Evolutionary conservation across 2,888 invertebrate species (phyloP).

Genomic region (Drosophila cracens): DNA sequence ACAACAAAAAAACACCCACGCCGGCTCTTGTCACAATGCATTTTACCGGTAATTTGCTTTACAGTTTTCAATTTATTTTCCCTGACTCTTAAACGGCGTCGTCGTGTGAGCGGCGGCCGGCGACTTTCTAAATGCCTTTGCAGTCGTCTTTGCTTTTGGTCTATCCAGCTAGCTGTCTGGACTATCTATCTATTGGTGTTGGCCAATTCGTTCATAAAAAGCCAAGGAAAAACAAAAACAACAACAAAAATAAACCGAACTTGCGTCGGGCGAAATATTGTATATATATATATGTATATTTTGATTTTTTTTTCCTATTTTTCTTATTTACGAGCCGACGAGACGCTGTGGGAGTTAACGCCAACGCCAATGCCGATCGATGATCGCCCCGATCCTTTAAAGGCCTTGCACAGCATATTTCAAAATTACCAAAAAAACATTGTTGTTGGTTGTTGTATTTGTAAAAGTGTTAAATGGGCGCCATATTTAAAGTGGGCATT

Average conservation of each 20-base stretch:
- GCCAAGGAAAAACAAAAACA: conserved; percentile 22
- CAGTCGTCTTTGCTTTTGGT: conserved; percentile 46
- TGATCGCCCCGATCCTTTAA: conserved; percentile 63
- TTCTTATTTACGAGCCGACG: conserved; percentile 47
- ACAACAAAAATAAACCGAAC: conserved; percentile 16
- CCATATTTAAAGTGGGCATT: conserved; percentile 56
- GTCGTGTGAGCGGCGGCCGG: conserved; percentile 66
- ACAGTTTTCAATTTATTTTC: conserved; percentile 79
- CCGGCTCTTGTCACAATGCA: conserved; percentile 78
- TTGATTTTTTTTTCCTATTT: conserved; percentile 33
- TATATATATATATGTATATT: conserved; percentile 36
- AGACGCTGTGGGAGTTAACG: conserved; percentile 51
- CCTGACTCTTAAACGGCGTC: conserved; percentile 61
- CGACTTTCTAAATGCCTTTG: conserved; percentile 75
- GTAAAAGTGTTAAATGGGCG: conserved; percentile 71
- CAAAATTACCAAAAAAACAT: conserved; percentile 51
- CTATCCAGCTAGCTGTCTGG: conserved; percentile 53
- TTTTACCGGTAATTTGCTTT: conserved; percentile 79
- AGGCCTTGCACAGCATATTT: conserved; percentile 62
- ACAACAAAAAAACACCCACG: conserved; percentile 58
- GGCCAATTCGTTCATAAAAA: conserved; percentile 70
- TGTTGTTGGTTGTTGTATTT: conserved; percentile 13
- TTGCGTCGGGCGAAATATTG: conserved; percentile 36
- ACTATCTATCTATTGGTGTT: conserved; percentile 68
- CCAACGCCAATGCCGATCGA: conserved; percentile 33